Percentiles rank a stretch among this genome's conserved stretches.
Evolutionary conservation across 2,888 invertebrate species (phyloP).

Genomic region (Plagodis dolabraria): DNA sequence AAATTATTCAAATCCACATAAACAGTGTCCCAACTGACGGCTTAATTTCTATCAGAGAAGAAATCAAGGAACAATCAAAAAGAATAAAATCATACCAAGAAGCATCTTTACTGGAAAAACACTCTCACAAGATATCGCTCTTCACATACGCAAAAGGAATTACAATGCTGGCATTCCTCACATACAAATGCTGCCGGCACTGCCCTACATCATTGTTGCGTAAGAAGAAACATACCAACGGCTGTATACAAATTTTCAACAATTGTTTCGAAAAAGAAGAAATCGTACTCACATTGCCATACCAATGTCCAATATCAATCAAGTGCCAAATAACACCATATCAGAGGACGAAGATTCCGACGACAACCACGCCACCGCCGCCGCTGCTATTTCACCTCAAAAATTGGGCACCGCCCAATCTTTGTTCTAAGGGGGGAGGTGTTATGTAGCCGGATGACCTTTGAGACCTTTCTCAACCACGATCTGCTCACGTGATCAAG

Average conservation of each 20-base stretch:
- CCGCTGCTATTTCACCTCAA: neutral
- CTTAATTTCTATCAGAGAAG: neutral
- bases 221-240: no score
- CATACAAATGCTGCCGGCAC: no score
- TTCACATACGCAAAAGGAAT: no score
- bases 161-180: no score
- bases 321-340: neutral
- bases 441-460: neutral
- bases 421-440: conserved; percentile 20
- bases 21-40: neutral
- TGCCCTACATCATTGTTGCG: no score
- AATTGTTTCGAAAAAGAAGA: no score
- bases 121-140: neutral
- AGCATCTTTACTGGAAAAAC: neutral
- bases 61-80: no score
- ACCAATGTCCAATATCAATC: no score
- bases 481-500: no score
- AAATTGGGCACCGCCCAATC: conserved; percentile 15
- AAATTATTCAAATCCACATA: neutral
- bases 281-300: no score
- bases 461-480: no score
- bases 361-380: neutral
- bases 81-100: neutral
- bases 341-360: neutral
- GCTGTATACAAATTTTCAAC: no score